Percentiles rank a stretch among this genome's conserved stretches.
These are phyloP conservation scores for Oedothorax gibbosus DNA, from an alignment of 1,140 invertebrate genomes.

Conservation along the genomic window DNA sequence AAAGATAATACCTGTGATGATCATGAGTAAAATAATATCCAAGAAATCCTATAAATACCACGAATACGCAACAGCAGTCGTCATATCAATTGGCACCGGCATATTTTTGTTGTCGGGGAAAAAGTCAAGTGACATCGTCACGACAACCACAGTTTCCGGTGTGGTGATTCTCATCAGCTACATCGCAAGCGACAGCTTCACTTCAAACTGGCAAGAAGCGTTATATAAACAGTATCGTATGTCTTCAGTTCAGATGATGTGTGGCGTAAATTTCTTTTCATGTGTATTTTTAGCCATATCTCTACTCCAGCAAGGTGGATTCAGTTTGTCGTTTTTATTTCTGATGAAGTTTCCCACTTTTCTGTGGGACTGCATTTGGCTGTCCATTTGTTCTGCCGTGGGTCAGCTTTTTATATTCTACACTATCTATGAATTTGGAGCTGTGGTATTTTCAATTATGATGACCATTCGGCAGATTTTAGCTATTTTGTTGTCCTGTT, in stretches of 20 bases:
- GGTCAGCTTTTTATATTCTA: constrained; percentile 98
- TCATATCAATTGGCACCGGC: constrained; percentile 93
- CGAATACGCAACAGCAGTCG: constrained; percentile 90
- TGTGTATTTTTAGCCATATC: constrained; percentile 91
- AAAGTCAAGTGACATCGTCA: constrained; percentile 61
- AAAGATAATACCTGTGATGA: constrained; percentile 97
- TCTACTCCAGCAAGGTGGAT: constrained; percentile 86
- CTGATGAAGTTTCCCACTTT: constrained; percentile 85
- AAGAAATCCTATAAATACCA: constrained; percentile 89
- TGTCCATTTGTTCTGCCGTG: constrained; percentile 89
- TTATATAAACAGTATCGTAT: constrained; percentile 87
- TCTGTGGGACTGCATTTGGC: constrained; percentile 82
- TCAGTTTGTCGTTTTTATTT: constrained; percentile 81
- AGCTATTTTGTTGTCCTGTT: constrained; percentile 93
- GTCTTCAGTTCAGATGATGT: constrained; percentile 96
- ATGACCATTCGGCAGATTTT: constrained; percentile 97
- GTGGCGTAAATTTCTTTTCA: constrained; percentile 95
- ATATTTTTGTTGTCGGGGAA: constrained; percentile 81
- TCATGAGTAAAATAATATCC: constrained; percentile 96
- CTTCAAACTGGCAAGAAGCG: constrained; percentile 96
- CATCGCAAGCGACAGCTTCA: constrained; percentile 97
- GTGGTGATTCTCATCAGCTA: constrained; percentile 88
- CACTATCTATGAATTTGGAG: constrained; percentile 94
- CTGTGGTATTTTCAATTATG: constrained; percentile 96
- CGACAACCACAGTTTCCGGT: constrained; percentile 74